A percentile compares a stretch with the other conserved stretches of the same genome.
phyloP scores from a whole-genome alignment of 2,113 vertebrate species.

The western clawed frog (Xenopus tropicalis) region DNA sequence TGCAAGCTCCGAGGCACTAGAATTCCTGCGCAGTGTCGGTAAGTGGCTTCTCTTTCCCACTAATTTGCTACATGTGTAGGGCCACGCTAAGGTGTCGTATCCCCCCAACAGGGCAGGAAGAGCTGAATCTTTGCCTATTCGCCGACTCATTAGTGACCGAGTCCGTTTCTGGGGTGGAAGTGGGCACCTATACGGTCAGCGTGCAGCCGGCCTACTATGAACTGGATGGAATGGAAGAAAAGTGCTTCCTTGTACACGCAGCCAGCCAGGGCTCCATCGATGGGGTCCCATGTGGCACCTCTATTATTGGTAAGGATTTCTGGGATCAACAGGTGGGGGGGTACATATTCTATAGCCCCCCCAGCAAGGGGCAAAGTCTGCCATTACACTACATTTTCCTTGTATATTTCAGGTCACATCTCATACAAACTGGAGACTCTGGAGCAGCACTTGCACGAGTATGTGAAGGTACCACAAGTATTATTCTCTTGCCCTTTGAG shows the following conservation, averaged over 20 bases:
- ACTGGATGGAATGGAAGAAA: slow-evolving; percentile 40
- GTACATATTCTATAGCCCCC: no score
- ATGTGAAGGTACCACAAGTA: slow-evolving; percentile 67
- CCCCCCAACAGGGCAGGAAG: slow-evolving; percentile 54
- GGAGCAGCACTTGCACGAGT: slow-evolving; percentile 75
- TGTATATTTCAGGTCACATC: slow-evolving; percentile 63
- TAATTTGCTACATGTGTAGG: no score
- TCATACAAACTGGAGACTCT: slow-evolving; percentile 65
- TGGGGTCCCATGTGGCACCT: slow-evolving; percentile 64
- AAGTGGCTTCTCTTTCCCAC: slow-evolving; percentile 43
- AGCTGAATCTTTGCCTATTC: slow-evolving; percentile 70
- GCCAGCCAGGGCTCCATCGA: slow-evolving; percentile 61
- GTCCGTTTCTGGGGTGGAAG: slow-evolving; percentile 56
- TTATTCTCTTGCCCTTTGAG: not conserved
- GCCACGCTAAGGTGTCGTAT: not conserved
- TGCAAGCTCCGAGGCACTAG: slow-evolving; percentile 57
- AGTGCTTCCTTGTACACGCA: slow-evolving; percentile 69
- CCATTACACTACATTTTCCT: no score
- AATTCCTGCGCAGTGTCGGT: slow-evolving; percentile 64
- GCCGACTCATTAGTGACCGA: slow-evolving; percentile 69
- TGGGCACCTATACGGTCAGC: slow-evolving; percentile 67
- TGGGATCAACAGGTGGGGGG: not conserved
- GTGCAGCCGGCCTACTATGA: slow-evolving; percentile 58
- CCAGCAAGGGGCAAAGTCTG: no score
- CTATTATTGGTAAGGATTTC: slow-evolving; percentile 66